These are phyloP conservation scores for Vulpes ferrilata DNA, from an alignment of 2,113 vertebrate genomes.

Conservation along the genomic window DNA sequence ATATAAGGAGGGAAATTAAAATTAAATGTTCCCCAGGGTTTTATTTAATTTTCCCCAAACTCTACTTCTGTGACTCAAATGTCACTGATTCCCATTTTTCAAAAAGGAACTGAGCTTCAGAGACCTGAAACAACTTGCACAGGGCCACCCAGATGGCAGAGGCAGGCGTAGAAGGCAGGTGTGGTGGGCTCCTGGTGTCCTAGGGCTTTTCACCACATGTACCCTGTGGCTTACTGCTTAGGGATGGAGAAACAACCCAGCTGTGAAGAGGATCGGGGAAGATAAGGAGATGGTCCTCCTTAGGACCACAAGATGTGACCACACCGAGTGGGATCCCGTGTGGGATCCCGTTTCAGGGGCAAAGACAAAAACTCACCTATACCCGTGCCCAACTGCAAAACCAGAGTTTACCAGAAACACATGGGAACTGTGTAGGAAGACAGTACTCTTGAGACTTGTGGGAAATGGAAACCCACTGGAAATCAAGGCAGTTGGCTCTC, in stretches of 20 bases:
- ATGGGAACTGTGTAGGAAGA: accelerated
- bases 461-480: neutral
- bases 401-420: neutral
- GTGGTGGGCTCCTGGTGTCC: accelerated
- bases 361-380: neutral
- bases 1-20: neutral
- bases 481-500: neutral
- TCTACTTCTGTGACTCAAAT: neutral
- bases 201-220: neutral
- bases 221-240: too few relatives aligned
- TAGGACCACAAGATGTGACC: neutral
- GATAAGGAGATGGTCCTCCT: neutral
- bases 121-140: neutral
- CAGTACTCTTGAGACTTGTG: too few relatives aligned
- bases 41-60: neutral
- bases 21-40: neutral
- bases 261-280: neutral
- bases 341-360: neutral
- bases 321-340: neutral
- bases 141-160: neutral
- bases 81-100: neutral
- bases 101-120: neutral
- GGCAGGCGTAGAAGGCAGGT: neutral
- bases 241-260: accelerated
- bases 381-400: neutral